Conservation (phyloP, 2,888 invertebrate genomes). For the Apamea epomidion region DNA sequence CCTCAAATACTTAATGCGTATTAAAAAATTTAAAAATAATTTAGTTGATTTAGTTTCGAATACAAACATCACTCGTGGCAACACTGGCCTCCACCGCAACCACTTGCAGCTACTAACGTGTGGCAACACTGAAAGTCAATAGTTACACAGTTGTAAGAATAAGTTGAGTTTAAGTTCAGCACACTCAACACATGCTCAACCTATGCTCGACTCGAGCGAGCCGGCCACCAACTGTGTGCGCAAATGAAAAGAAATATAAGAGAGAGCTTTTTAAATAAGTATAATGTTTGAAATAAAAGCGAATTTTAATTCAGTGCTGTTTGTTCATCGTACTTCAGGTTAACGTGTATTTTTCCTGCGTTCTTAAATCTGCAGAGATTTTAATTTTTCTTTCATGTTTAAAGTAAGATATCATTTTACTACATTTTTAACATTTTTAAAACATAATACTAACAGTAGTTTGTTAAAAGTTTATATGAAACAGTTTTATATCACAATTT, state of each 20-base stretch:
- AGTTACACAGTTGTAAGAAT: constrained; percentile 34
- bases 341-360: background rate
- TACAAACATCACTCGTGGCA: background rate
- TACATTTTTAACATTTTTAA: background rate
- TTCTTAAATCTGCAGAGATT: constrained; percentile 4
- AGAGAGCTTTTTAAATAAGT: constrained; percentile 12
- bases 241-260: constrained; percentile 15
- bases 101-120: background rate
- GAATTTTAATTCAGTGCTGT: background rate
- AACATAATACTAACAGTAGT: background rate
- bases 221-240: background rate
- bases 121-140: constrained; percentile 18
- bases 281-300: background rate
- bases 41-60: background rate
- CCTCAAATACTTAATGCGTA: background rate
- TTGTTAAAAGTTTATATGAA: background rate
- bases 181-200: constrained; percentile 10
- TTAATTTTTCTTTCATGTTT: background rate
- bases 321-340: background rate
- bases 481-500: background rate
- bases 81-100: background rate
- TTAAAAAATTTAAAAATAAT: background rate
- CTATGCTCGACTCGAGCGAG: constrained; percentile 2
- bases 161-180: constrained; percentile 27
- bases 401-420: background rate